Base-by-base conservation (phyloP, 53 echinoderm and acorn worm genomes). In the Holothuria leucospilota region DNA sequence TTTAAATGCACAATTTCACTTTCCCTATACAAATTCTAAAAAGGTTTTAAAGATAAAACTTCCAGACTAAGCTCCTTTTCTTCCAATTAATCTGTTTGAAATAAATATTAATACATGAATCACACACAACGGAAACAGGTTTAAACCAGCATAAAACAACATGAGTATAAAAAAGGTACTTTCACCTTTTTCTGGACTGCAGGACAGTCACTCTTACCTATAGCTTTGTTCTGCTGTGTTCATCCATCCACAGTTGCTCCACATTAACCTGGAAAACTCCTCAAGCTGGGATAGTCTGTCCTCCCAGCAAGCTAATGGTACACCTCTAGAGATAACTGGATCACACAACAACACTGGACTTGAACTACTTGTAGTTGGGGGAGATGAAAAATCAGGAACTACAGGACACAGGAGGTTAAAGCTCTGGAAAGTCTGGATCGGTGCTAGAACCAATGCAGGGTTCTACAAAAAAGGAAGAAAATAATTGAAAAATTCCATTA, bases 231-330 rank as follows among this genome's bases (percentile, higher is more conserved):
- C 30, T 24, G 15, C n/a, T 7, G 84, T 41, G 56, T 59, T 68
- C 65, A 70, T 67, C 91, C 91, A 91, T 61, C 87, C 81, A 61
- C 86, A 85, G 68, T 93, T 95, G 14, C 72, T 84, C 99, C 99
- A 99, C 29, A 99, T 58, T 15, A 99, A 51, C 62, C 87, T 69
- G 6, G 70, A 69, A 6, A 99, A 21, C 49, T 86, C 93, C 59
- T 78, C 39, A 14, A 99, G 85, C 38, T 95, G 99, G 7, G 84
- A 86, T 14, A 88, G 82, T 71, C 95, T 90, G 63, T 90, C 94
- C 70, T 86, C 81, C 93, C 91, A 93, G 68, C 92, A 91, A 15
- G 71, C 91, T 30, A 99, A 87, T 46, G 93, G 86, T 30, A 97
- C 78, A 20, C 63, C 85, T 20, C 52, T 69, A 1, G 65, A 83